Conservation (phyloP, 2,888 invertebrate genomes). For the Andrena marginata region DNA sequence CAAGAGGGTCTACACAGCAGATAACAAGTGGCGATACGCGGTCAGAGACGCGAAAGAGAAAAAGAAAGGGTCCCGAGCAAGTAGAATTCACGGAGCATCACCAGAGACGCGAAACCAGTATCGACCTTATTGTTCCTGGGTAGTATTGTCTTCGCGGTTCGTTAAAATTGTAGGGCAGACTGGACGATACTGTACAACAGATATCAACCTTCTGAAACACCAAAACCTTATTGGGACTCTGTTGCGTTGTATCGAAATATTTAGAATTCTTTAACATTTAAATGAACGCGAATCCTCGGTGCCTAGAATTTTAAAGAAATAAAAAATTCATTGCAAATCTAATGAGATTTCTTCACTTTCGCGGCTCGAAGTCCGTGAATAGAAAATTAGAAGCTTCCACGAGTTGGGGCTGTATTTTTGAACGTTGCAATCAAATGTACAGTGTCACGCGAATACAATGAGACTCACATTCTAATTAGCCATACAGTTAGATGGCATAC, state of each 20-base stretch:
- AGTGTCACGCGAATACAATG: not conserved
- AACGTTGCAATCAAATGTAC: not conserved
- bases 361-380: too few relatives aligned
- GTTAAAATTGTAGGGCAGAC: constrained; percentile 28
- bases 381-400: too few relatives aligned
- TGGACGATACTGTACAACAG: not conserved
- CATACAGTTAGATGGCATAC: not conserved
- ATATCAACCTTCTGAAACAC: not conserved
- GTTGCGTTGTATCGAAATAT: too few relatives aligned
- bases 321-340: too few relatives aligned
- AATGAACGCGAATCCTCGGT: too few relatives aligned
- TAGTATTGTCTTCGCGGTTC: constrained; percentile 56
- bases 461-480: not conserved
- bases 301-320: too few relatives aligned
- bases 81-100: constrained; percentile 49
- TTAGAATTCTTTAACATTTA: too few relatives aligned
- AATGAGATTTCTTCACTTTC: too few relatives aligned
- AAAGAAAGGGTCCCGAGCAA: constrained; percentile 9
- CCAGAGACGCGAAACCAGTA: constrained; percentile 39
- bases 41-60: constrained; percentile 35
- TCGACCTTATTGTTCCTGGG: constrained; percentile 57
- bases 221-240: not conserved
- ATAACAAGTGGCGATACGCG: constrained; percentile 62
- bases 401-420: not conserved
- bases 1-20: constrained; percentile 50